Conservation (phyloP, 1,140 invertebrate genomes). For the Aphelenchoides fujianensis region DNA sequence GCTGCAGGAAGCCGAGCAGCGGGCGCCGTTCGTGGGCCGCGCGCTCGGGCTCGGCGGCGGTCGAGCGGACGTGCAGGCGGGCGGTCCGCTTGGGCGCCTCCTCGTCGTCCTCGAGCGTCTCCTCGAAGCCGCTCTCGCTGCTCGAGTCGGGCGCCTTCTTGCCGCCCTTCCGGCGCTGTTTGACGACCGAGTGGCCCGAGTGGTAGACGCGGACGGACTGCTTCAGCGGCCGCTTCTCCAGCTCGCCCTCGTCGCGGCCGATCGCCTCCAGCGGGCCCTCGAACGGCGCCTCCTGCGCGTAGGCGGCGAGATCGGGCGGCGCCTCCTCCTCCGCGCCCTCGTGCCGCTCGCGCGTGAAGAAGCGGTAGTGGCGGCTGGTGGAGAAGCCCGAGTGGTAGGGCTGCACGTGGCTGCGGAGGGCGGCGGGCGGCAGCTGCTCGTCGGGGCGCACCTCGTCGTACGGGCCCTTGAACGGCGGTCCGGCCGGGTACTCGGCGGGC, state of each 20-base stretch:
- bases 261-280: slow-evolving; percentile 2
- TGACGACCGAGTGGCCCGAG: slow-evolving; percentile 23
- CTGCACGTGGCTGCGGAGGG: not conserved
- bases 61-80: not conserved
- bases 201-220: slow-evolving; percentile 28
- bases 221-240: slow-evolving; percentile 28
- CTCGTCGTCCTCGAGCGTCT: not conserved
- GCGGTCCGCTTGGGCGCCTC: not conserved
- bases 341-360: slow-evolving; percentile 34
- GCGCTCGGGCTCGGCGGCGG: not conserved
- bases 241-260: slow-evolving; percentile 11
- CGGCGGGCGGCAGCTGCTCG: not conserved
- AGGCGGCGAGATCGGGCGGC: slow-evolving; percentile 30
- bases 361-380: not conserved
- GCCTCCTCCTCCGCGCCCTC: slow-evolving; percentile 46
- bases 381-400: slow-evolving; percentile 4
- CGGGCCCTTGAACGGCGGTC: not conserved
- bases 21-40: not conserved
- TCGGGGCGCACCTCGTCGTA: not conserved
- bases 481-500: not conserved
- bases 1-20: not conserved
- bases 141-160: slow-evolving; percentile 1
- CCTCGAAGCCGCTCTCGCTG: not conserved
- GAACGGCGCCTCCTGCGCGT: not conserved
- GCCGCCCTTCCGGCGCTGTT: slow-evolving; percentile 19